Evolutionary conservation across 1,140 invertebrate genomes (phyloP).

Genomic region (Oreohelix idahoensis): DNA sequence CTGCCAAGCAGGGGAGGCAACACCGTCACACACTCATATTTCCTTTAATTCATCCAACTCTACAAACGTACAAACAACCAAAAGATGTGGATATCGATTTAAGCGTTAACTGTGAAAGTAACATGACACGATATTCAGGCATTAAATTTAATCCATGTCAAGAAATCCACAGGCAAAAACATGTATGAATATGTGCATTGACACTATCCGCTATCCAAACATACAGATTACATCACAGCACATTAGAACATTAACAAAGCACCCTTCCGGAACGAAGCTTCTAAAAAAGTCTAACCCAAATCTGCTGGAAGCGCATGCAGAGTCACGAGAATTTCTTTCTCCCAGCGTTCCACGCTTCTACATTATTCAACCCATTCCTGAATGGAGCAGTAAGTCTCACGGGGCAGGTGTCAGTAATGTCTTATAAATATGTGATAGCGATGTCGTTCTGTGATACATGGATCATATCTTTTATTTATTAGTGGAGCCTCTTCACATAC

Average conservation of each 20-base stretch:
- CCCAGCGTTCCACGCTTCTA: not conserved
- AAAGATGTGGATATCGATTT: no score
- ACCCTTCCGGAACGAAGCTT: not conserved
- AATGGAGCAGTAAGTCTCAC: not conserved
- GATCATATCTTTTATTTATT: slow-evolving; percentile 7
- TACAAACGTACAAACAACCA: no score
- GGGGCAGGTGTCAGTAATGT: slow-evolving; percentile 8
- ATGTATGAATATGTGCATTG: no score
- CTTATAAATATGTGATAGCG: not conserved
- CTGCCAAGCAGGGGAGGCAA: no score
- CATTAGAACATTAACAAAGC: not conserved
- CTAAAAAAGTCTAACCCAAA: not conserved
- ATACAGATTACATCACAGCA: not conserved
- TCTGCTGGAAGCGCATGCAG: not conserved
- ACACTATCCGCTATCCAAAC: not conserved
- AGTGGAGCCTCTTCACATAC: not conserved
- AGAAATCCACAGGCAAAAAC: no score
- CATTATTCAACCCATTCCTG: slow-evolving; percentile 6
- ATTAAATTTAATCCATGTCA: no score
- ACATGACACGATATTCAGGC: no score
- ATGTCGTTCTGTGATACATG: not conserved
- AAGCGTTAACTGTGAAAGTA: no score
- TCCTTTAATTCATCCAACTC: no score
- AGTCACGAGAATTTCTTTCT: not conserved
- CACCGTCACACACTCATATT: no score